Evolutionary conservation across 2,888 invertebrate species (phyloP), one percentile per base, ranked within the genome.

Genomic region (Neelides folsomi): DNA sequence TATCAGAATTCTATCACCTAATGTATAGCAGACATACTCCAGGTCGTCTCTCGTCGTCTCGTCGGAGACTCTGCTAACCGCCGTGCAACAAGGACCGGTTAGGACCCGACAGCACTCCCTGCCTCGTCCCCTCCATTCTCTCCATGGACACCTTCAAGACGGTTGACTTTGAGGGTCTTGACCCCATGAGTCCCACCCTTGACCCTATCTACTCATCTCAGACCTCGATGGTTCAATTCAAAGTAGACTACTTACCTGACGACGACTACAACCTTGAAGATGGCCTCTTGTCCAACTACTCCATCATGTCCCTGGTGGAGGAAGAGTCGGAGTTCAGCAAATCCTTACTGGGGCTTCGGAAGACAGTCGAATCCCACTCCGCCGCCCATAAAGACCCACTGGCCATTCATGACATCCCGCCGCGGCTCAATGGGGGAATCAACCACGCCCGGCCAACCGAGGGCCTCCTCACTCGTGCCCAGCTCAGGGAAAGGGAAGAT

Each of bases 301-400:
- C 49, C 20, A 54, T 56, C n/a, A 51, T 56, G 9, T 27, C 27
- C 27, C 7, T 27, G 27, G 27, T 27, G 3, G 44, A 38, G n/a
- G 53, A 54, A 34, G 56, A 54, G 40, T 46, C 51, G 4, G 56
- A 56, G 7, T 56, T 56, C 37, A 56, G 54, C 51, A 52, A 51
- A 41, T 45, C 47, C 5, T 36, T 56, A 9, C 48, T 53, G 51
- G 47, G 49, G 18, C 43, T 53, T 1, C 15, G 56, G 13, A 48
- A 41, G 20, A 19, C 38, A 3, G 10, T 19, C 12, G 48, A 48
- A 2, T 18, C n/a, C n/a, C n/a, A n/a, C n/a, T n/a, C n/a, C n/a
- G n/a, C n/a, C n/a, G n/a, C n/a, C n/a, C n/a, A n/a, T n/a, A 27
- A 7, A 3, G 27, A 27, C 27, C 27, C 27, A 3, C 7, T 27